Evolutionary conservation across 2,797 vertebrate genomes (phyloP), one percentile per base, ranked within the genome.

Genomic region (Sebastes minor): DNA sequence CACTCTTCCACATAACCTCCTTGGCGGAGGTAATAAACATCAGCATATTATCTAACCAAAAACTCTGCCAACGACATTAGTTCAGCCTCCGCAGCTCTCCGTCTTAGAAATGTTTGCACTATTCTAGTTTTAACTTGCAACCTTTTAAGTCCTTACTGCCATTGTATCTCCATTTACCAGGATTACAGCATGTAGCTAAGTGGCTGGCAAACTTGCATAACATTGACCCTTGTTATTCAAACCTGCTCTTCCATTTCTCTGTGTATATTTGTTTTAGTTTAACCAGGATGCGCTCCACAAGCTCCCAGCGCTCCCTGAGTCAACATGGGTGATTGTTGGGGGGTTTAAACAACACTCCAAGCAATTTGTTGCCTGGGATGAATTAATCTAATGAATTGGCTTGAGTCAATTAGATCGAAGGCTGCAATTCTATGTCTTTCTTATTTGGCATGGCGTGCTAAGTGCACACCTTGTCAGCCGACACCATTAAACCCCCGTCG

Each of bases 371-470:
- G 89, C 82, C 86, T 59, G 83, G 83, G 84, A 91, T 88, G 85
- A 91, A 93, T 89, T 90, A 88, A 87, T 93, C 79, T 93, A 95
- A 95, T 93, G 92, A 94, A 94, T 90, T 92, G 88, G 82, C 83
- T 84, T 32, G 76, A 91, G 93, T 94, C 94, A 95, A 91, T 94
- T 94, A 94, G 87, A 89, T 78, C n/a, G 70, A 76, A 78, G 77
- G 82, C 88, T 83, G 82, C 85, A 85, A 87, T 88, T 93, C 82
- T 88, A 91, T 88, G 86, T 92, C 87, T 83, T 66, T 85, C 76
- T 90, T 88, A 88, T 88, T 93, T 81, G 83, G 71, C 55, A 35
- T 74, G 76, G 76, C 27, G 55, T 64, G 77, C 75, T 90, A 91
- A 94, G 87, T 89, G 89, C 82, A 87, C 69, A 86, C 88, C 90